These are phyloP conservation scores for Lasaia peninsularis DNA, from an alignment of 1,140 invertebrate species.

Conservation along the genomic window DNA sequence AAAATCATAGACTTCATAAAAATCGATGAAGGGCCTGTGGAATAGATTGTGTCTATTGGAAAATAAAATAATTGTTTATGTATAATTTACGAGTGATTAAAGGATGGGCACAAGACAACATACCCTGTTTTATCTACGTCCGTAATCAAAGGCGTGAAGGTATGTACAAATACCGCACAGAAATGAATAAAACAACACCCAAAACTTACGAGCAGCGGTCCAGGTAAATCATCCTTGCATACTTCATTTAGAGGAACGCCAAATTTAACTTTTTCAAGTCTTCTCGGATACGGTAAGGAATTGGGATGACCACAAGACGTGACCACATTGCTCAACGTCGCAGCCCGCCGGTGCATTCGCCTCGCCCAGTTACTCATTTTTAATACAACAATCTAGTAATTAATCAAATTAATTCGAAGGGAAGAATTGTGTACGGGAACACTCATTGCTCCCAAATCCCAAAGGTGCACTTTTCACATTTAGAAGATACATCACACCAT, in stretches of 20 bases:
- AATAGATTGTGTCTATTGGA: no score
- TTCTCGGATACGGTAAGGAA: conserved; percentile 85
- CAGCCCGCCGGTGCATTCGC: conserved; percentile 91
- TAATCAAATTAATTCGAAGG: neutral
- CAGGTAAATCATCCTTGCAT: conserved; percentile 95
- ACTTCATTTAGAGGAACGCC: conserved; percentile 92
- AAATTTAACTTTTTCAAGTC: conserved; percentile 96
- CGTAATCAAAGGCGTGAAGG: no score
- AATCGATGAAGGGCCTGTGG: no score
- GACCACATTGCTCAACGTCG: conserved; percentile 92
- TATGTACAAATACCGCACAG: no score
- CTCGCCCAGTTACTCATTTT: conserved; percentile 93
- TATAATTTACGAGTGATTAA: no score
- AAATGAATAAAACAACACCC: conserved; percentile 9
- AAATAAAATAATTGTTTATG: no score
- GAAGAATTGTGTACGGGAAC: neutral
- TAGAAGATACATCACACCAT: neutral
- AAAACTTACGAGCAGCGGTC: conserved; percentile 88
- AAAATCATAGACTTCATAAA: no score
- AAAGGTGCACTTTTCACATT: conserved; percentile 10
- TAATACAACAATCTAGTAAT: neutral
- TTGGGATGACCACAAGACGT: conserved; percentile 90
- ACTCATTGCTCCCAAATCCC: conserved; percentile 10
- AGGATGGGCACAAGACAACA: no score
- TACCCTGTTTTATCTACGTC: no score